These are phyloP conservation scores for Picathartes gymnocephalus DNA, from an alignment of 2,113 vertebrate genomes.

Conservation along the genomic window DNA sequence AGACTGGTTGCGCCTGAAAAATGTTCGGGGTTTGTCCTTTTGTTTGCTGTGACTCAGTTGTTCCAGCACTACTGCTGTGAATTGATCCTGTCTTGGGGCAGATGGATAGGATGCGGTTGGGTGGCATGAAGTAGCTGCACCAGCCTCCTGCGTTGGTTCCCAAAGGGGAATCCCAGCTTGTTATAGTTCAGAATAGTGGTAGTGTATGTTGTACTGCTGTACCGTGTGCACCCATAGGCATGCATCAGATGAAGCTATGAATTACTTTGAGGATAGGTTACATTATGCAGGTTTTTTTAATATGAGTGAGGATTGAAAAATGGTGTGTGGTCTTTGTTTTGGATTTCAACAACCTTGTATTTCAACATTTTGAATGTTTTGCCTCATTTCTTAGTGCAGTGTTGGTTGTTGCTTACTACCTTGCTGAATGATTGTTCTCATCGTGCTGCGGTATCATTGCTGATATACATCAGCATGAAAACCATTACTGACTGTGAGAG, in stretches of 20 bases:
- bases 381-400: background rate
- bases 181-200: fast-evolving
- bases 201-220: fast-evolving
- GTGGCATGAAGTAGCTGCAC: background rate
- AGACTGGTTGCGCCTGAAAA: background rate
- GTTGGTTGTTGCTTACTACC: background rate
- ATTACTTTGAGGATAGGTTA: background rate
- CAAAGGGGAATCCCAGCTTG: background rate
- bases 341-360: background rate
- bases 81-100: background rate
- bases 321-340: background rate
- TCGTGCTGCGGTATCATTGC: fast-evolving
- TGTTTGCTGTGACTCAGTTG: background rate
- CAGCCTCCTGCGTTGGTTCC: background rate
- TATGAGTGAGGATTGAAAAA: background rate
- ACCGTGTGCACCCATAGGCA: fast-evolving
- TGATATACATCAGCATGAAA: background rate
- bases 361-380: background rate
- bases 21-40: background rate
- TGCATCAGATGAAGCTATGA: background rate
- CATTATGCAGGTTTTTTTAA: background rate
- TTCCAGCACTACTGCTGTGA: background rate
- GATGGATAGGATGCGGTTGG: background rate
- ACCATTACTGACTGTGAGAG: background rate
- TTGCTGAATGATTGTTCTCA: background rate